A percentile compares a stretch with the other conserved stretches of the same genome.
These are phyloP conservation scores for Heliconius ismenius DNA, from an alignment of 2,888 invertebrate species.

Conservation along the genomic window DNA sequence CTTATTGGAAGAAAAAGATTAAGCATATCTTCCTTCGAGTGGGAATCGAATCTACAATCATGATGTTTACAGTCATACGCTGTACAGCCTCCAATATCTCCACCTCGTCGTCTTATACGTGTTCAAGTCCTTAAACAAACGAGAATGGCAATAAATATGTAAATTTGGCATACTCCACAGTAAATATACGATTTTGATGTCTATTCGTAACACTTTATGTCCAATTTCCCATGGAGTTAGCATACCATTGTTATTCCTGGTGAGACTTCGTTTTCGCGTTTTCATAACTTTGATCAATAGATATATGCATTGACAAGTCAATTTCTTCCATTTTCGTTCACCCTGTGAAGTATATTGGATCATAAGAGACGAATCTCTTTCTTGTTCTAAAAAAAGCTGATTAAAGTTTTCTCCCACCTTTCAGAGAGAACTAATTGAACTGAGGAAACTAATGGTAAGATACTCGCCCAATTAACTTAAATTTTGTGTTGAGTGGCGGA, in stretches of 20 bases:
- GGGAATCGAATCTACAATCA: too few species aligned
- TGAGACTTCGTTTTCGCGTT: slow-evolving; percentile 38
- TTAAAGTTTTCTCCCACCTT: background rate
- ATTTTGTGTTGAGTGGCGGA: too few species aligned
- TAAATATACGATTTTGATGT: slow-evolving; percentile 44
- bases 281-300: slow-evolving; percentile 38
- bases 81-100: background rate
- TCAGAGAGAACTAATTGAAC: too few species aligned
- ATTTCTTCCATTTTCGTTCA: slow-evolving; percentile 14
- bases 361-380: background rate
- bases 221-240: slow-evolving; percentile 41
- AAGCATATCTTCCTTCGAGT: too few species aligned
- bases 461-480: background rate
- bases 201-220: slow-evolving; percentile 43
- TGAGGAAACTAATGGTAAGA: background rate
- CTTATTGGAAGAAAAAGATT: too few species aligned
- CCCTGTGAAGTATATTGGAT: background rate
- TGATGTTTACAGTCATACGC: too few species aligned
- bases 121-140: slow-evolving; percentile 48
- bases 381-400: background rate
- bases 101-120: slow-evolving; percentile 32
- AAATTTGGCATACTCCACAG: slow-evolving; percentile 53
- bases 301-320: slow-evolving; percentile 17
- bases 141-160: slow-evolving; percentile 68
- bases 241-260: slow-evolving; percentile 40